phyloP scores from a whole-genome alignment of 2,888 invertebrate species.

The Lycocerus yunnanus region DNA sequence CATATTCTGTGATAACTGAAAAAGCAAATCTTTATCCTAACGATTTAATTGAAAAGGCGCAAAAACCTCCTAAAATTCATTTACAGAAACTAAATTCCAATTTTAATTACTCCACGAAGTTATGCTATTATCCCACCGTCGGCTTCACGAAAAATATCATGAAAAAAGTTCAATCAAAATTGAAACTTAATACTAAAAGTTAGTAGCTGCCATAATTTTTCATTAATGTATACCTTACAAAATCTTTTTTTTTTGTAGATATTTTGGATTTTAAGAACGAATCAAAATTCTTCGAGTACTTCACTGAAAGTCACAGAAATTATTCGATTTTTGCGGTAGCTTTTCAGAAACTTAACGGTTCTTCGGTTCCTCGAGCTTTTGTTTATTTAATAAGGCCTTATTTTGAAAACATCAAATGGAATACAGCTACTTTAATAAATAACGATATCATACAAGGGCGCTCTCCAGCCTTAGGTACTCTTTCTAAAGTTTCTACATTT shows the following conservation, averaged over 20 bases:
- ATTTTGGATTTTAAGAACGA: slow-evolving; percentile 40
- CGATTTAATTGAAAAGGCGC: no score
- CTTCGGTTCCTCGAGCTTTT: slow-evolving; percentile 34
- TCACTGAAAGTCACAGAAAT: slow-evolving; percentile 30
- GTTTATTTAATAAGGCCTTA: slow-evolving; percentile 45
- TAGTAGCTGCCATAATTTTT: slow-evolving; percentile 15
- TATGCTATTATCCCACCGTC: not conserved
- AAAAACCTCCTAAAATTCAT: not conserved
- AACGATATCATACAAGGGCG: not conserved
- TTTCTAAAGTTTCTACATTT: no score
- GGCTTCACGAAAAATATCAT: not conserved
- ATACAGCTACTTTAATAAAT: slow-evolving; percentile 33
- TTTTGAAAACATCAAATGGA: slow-evolving; percentile 37
- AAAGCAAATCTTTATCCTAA: accelerated
- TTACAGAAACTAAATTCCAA: not conserved
- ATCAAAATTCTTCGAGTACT: slow-evolving; percentile 41
- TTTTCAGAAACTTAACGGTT: slow-evolving; percentile 36
- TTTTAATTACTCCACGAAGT: not conserved
- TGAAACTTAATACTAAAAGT: not conserved
- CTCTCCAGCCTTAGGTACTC: not conserved
- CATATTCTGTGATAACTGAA: not conserved
- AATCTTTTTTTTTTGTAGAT: slow-evolving; percentile 35
- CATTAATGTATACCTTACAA: not conserved
- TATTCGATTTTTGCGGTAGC: slow-evolving; percentile 39
- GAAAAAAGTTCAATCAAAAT: not conserved